Conservation (phyloP, 2,888 invertebrate species). For the Hydroisotoma schaefferi region DNA sequence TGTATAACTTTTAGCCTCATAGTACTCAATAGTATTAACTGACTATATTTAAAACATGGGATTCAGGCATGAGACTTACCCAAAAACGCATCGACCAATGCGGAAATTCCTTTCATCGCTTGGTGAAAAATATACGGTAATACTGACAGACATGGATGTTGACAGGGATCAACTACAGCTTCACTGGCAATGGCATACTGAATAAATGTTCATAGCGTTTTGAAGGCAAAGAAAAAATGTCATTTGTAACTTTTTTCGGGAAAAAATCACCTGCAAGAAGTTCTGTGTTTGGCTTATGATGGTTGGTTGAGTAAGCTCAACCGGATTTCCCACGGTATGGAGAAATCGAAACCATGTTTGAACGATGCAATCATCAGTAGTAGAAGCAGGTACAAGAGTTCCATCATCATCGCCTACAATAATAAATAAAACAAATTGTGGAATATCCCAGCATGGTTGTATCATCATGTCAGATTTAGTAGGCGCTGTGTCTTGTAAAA, state of each 20-base stretch:
- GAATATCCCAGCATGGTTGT: too few relatives aligned
- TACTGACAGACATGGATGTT: conserved; percentile 79
- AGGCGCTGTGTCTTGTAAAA: too few relatives aligned
- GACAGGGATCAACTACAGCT: conserved; percentile 76
- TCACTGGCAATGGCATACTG: conserved; percentile 72
- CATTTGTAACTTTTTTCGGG: too few relatives aligned
- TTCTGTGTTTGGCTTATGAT: conserved; percentile 68
- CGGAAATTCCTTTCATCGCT: conserved; percentile 88
- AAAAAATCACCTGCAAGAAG: conserved; percentile 64
- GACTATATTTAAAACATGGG: too few relatives aligned
- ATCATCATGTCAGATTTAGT: conserved; percentile 19
- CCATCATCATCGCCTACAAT: conserved; percentile 76
- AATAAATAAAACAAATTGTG: too few relatives aligned
- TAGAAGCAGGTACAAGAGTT: conserved; percentile 73
- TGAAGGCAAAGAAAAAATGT: background rate
- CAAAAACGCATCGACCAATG: conserved; percentile 90
- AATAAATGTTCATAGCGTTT: background rate
- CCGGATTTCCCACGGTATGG: conserved; percentile 91
- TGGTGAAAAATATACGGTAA: conserved; percentile 87
- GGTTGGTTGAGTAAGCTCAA: conserved; percentile 82
- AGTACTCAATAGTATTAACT: too few relatives aligned
- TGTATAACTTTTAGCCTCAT: too few relatives aligned
- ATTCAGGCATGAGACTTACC: conserved; percentile 59
- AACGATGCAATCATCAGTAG: conserved; percentile 83
- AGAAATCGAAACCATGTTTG: conserved; percentile 95